Percentiles rank a stretch among this genome's conserved stretches.
Conservation (phyloP, 2,797 vertebrate species). For the Amazona ochrocephala region DNA sequence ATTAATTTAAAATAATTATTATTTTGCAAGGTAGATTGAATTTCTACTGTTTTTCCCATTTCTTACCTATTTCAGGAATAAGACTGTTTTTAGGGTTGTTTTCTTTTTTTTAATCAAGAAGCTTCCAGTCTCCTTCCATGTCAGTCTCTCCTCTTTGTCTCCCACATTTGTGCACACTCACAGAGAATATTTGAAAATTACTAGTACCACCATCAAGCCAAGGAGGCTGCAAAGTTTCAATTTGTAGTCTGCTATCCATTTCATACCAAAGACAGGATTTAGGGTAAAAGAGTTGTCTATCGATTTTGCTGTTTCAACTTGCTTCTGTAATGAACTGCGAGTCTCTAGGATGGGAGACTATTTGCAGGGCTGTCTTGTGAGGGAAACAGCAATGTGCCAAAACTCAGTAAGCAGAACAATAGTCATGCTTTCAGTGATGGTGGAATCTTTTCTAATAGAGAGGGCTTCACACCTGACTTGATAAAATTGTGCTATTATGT, state of each 20-base stretch:
- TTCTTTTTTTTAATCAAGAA: background rate
- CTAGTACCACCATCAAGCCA: background rate
- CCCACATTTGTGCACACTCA: accelerated
- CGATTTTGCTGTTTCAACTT: background rate
- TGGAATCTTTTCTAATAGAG: background rate
- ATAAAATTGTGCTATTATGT: background rate
- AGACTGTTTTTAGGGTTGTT: background rate
- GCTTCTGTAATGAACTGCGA: background rate
- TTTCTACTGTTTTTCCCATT: background rate
- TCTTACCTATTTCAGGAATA: background rate
- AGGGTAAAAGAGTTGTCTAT: background rate
- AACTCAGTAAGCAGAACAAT: background rate
- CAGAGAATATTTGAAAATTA: background rate
- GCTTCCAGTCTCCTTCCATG: background rate
- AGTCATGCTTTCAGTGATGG: background rate
- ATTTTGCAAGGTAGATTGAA: background rate
- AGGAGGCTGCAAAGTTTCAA: background rate
- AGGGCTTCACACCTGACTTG: background rate
- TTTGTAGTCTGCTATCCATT: background rate
- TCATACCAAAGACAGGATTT: background rate
- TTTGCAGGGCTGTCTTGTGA: background rate
- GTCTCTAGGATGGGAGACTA: background rate
- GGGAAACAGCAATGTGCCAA: background rate
- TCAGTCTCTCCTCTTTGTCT: background rate
- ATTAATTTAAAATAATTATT: background rate